Evolutionary conservation across 2,888 invertebrate species (phyloP).

Genomic region (Eupithecia abbreviata): DNA sequence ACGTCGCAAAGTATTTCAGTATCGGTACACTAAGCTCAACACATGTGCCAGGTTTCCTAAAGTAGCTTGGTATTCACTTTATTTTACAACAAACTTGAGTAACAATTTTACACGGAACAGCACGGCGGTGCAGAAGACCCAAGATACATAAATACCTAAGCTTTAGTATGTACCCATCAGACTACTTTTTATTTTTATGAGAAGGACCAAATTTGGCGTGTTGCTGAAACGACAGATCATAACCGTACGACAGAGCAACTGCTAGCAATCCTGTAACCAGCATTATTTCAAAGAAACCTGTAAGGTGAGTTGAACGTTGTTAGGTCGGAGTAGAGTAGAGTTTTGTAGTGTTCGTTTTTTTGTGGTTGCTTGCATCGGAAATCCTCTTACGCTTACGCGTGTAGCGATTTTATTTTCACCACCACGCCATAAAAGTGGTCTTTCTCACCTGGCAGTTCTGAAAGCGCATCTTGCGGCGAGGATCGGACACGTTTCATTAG

Average conservation of each 20-base stretch:
- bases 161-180: conserved; percentile 67
- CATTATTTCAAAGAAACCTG: conserved; percentile 57
- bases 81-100: conserved; percentile 33
- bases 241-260: conserved; percentile 79
- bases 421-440: conserved; percentile 66
- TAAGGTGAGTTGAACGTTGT: conserved; percentile 53
- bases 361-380: conserved; percentile 63
- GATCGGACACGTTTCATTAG: conserved; percentile 68
- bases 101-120: conserved; percentile 42
- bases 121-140: conserved; percentile 46
- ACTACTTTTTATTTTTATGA: conserved; percentile 78
- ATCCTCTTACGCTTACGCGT: conserved; percentile 62
- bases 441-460: conserved; percentile 67
- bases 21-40: not conserved
- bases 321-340: conserved; percentile 47
- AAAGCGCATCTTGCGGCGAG: conserved; percentile 55
- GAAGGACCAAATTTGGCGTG: conserved; percentile 76
- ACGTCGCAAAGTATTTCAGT: not conserved
- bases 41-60: conserved; percentile 12
- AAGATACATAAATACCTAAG: conserved; percentile 61
- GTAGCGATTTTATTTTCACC: conserved; percentile 69
- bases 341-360: conserved; percentile 48
- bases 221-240: conserved; percentile 77
- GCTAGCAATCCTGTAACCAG: conserved; percentile 73
- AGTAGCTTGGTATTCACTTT: conserved; percentile 14